Base-by-base conservation (phyloP, 2,888 invertebrate genomes). In the Neoitamus cyanurus region DNA sequence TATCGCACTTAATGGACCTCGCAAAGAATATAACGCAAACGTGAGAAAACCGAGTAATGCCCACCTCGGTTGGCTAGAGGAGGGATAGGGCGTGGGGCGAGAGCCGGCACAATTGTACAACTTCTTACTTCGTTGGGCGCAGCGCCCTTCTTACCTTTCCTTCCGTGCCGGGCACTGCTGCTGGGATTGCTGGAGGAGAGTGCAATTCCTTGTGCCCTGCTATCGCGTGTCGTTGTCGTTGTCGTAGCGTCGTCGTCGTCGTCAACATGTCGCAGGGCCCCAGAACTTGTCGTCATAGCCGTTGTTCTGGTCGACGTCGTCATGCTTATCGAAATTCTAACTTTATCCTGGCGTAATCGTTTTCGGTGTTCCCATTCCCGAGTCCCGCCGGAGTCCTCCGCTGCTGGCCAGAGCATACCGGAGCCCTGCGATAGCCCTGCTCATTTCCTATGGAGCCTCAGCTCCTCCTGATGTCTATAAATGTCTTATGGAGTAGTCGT, bases 11-110 rank as follows among this genome's bases (percentile, higher is more conserved):
- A 85, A 85, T 85, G 84, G 85, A 68, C 73, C 84, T 80, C 73
- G 68, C 85, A 85, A 83, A 77, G 80, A 84, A 85, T 85, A 85
- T 69, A 58, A 73, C 73, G 72, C 46, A 73, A 77, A 85, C 85
- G 85, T 85, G 85, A 85, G 84, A 84, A 85, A 80, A 83, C 83
- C 85, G 80, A 84, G 68, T 58, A 85, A 85, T 85, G 85, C 78
- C 84, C 85, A 73, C n/a, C n/a, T n/a, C n/a, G n/a, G n/a, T n/a
- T n/a, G n/a, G n/a, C n/a, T 7, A 9, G 13, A 0, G 37, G 4
- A 42, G 37, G 37, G 37, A 42, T 15, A 7, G 48, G 15, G 7
- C 58, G 58, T 7, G 3, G 58, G 6, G 7, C 25, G 58, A 9
- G 7, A 20, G 0, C 58, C 58, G 25, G 58, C 15, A 58, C 80